phyloP scores from a whole-genome alignment of 1,140 invertebrate genomes.

The Brachionus rotundiformis region DNA sequence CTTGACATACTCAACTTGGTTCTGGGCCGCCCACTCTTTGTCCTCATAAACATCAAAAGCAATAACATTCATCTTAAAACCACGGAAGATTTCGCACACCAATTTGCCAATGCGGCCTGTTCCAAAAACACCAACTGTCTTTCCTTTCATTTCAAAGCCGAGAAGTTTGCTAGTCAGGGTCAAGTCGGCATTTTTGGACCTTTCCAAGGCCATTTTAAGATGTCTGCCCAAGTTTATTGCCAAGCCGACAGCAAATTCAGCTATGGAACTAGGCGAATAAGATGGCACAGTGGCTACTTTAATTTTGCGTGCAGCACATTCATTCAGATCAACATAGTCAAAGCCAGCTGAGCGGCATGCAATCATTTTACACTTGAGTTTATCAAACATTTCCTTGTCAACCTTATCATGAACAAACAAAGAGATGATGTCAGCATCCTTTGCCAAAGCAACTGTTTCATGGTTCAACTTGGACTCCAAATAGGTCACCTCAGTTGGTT shows the following conservation, averaged over 20 bases:
- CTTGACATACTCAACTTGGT: slow-evolving; percentile 11
- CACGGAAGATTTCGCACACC: slow-evolving; percentile 15
- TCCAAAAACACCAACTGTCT: slow-evolving; percentile 45
- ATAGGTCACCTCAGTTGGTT: neutral
- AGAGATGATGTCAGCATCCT: slow-evolving; percentile 12
- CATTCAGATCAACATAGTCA: slow-evolving; percentile 42
- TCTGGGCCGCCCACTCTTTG: neutral
- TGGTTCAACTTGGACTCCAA: neutral
- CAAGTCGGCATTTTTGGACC: neutral
- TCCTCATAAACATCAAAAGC: slow-evolving; percentile 47
- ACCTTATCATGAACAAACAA: slow-evolving; percentile 49
- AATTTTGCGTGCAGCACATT: neutral
- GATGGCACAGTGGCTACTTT: slow-evolving; percentile 41
- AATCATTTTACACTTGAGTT: slow-evolving; percentile 24
- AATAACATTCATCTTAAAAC: slow-evolving; percentile 48
- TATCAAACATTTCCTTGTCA: slow-evolving; percentile 24
- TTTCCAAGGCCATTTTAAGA: slow-evolving; percentile 9
- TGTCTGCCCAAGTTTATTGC: slow-evolving; percentile 1
- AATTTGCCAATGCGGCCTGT: slow-evolving; percentile 44
- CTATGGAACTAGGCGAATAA: slow-evolving; percentile 30
- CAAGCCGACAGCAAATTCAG: slow-evolving; percentile 36
- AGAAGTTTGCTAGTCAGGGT: neutral
- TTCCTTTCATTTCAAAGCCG: slow-evolving; percentile 38
- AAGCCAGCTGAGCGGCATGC: slow-evolving; percentile 44
- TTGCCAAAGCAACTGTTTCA: slow-evolving; percentile 24